A percentile compares a stretch with the other conserved stretches of the same genome.
These are phyloP conservation scores for Tenthredo notha DNA, from an alignment of 2,888 invertebrate species.

Conservation along the genomic window DNA sequence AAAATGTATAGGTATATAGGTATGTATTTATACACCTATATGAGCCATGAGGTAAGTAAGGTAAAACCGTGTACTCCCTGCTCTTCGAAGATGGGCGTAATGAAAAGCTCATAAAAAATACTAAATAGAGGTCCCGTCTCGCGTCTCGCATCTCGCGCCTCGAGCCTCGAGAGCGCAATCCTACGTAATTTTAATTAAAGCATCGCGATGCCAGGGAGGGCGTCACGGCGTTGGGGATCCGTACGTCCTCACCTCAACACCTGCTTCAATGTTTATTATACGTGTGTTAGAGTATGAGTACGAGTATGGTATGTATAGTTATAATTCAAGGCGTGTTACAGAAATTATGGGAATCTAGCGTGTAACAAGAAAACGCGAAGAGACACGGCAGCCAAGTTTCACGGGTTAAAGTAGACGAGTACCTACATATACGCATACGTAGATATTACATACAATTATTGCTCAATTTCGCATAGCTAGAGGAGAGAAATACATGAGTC, in stretches of 20 bases:
- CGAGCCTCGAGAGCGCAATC: constrained; percentile 66
- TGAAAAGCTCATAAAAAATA: constrained; percentile 76
- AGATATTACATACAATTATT: not conserved
- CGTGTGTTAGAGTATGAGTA: not conserved
- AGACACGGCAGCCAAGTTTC: constrained; percentile 11
- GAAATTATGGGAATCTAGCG: constrained; percentile 42
- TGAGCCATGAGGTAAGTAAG: constrained; percentile 26
- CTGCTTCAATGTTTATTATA: constrained; percentile 6
- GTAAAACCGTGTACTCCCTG: constrained; percentile 56
- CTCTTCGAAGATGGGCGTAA: constrained; percentile 71
- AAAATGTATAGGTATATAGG: not conserved
- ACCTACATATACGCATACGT: not conserved
- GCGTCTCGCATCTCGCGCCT: constrained; percentile 37
- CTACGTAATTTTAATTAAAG: constrained; percentile 78
- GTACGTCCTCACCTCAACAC: constrained; percentile 21
- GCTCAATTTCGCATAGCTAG: constrained; percentile 1
- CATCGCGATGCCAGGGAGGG: constrained; percentile 58
- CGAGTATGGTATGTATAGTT: not conserved
- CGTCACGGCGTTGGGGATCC: constrained; percentile 11
- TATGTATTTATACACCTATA: not conserved
- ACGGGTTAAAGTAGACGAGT: not conserved
- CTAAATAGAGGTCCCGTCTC: constrained; percentile 66
- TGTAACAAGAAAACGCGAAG: constrained; percentile 21
- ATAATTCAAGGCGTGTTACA: constrained; percentile 43
- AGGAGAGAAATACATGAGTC: not conserved